Conservation (phyloP, 2,888 invertebrate genomes). For the Metellina segmentata region DNA sequence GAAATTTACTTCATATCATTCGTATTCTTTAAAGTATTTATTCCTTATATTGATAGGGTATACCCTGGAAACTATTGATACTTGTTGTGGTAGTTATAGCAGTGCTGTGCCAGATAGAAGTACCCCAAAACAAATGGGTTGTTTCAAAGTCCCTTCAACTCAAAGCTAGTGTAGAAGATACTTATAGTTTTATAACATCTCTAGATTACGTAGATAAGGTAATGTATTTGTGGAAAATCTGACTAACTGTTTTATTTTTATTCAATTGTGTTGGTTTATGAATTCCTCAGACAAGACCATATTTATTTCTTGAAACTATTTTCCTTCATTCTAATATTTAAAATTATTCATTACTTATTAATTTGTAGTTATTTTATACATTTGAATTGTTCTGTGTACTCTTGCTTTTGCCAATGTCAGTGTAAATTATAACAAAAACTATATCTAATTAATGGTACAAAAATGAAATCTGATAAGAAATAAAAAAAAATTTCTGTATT, state of each 20-base stretch:
- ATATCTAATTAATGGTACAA: too few species aligned
- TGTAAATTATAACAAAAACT: too few species aligned
- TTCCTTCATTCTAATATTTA: too few species aligned
- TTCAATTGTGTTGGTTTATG: not conserved
- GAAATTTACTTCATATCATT: not conserved
- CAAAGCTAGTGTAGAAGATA: constrained; percentile 72
- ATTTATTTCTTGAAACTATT: too few species aligned
- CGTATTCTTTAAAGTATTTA: not conserved
- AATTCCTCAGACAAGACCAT: not conserved
- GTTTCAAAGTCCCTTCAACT: constrained; percentile 62
- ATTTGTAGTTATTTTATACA: not conserved
- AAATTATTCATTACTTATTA: too few species aligned
- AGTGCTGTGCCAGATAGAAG: constrained; percentile 70
- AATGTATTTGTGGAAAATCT: not conserved
- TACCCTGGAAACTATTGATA: constrained; percentile 67
- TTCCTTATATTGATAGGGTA: constrained; percentile 42
- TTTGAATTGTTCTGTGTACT: not conserved
- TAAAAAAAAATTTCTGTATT: too few species aligned
- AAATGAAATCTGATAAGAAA: too few species aligned
- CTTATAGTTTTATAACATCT: constrained; percentile 75
- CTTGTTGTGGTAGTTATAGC: constrained; percentile 56
- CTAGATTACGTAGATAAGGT: constrained; percentile 77
- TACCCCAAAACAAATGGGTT: constrained; percentile 72
- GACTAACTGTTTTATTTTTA: not conserved
- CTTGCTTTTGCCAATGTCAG: too few species aligned